Percentiles rank a stretch among this genome's conserved stretches.
phyloP scores from a whole-genome alignment of 2,888 invertebrate species.

The Branchinecta sandiegonensis region DNA sequence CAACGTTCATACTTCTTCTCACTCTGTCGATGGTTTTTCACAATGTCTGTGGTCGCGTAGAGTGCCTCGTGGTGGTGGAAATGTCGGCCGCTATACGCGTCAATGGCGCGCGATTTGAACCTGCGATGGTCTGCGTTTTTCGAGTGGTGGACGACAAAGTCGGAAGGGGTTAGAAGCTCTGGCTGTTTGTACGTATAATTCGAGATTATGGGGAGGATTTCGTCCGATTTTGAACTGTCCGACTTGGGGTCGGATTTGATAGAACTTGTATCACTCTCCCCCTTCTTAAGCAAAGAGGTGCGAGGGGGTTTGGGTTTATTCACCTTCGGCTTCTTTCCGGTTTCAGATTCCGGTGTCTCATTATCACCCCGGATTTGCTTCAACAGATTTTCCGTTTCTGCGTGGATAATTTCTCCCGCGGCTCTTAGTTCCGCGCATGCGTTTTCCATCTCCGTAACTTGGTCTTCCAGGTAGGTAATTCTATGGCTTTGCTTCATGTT shows the following conservation, averaged over 20 bases:
- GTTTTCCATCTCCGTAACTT: background rate
- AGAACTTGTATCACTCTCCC: slow-evolving; percentile 7
- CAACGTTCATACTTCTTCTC: background rate
- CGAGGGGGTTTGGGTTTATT: slow-evolving; percentile 7
- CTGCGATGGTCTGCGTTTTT: background rate
- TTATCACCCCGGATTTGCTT: background rate
- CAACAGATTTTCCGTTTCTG: background rate
- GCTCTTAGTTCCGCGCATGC: background rate
- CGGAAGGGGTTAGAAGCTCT: background rate
- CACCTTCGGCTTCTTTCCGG: background rate
- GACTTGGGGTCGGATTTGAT: background rate
- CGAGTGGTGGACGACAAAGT: background rate
- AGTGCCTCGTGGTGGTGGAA: slow-evolving; percentile 7
- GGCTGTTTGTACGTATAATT: background rate
- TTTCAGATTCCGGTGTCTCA: slow-evolving; percentile 2
- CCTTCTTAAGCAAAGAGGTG: background rate
- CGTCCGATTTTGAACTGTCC: background rate
- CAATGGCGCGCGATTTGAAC: background rate
- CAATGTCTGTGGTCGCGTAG: background rate
- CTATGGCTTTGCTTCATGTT: slow-evolving; percentile 7
- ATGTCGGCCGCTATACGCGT: background rate
- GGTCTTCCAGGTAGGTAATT: slow-evolving; percentile 3
- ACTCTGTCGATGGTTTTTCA: background rate
- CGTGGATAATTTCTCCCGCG: slow-evolving; percentile 1
- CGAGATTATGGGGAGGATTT: background rate